phyloP scores from a whole-genome alignment of 1,140 invertebrate species.

The Drosophila sproati region DNA sequence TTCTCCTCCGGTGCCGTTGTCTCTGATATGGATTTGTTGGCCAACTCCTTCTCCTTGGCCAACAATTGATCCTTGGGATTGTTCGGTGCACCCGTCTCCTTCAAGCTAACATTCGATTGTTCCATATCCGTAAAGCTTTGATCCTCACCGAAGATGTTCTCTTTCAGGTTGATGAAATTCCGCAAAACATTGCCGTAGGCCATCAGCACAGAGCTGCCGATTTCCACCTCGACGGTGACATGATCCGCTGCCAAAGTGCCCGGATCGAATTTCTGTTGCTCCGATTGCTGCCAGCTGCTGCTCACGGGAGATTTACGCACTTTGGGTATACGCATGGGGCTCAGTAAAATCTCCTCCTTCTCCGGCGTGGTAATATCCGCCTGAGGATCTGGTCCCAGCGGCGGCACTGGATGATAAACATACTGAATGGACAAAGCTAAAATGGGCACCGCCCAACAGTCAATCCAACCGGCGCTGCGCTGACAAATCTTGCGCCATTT shows the following conservation, averaged over 20 bases:
- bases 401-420: conserved; percentile 95
- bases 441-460: conserved; percentile 98
- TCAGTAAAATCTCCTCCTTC: conserved; percentile 95
- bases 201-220: conserved; percentile 95
- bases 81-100: conserved; percentile 53
- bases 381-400: conserved; percentile 93
- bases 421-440: conserved; percentile 96
- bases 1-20: conserved; percentile 86
- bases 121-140: conserved; percentile 97
- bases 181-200: conserved; percentile 95
- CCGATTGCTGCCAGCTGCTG: conserved; percentile 87
- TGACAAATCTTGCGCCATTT: conserved; percentile 96
- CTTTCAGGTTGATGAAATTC: conserved; percentile 95
- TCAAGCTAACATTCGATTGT: conserved; percentile 85
- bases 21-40: conserved; percentile 86
- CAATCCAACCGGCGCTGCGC: conserved; percentile 92
- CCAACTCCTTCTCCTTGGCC: conserved; percentile 80
- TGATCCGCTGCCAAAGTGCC: conserved; percentile 92
- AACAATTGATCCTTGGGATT: conserved; percentile 81
- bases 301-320: conserved; percentile 89
- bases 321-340: conserved; percentile 94
- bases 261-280: conserved; percentile 94
- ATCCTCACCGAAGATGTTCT: conserved; percentile 98
- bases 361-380: conserved; percentile 96
- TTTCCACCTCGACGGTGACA: conserved; percentile 95